Conservation (phyloP, 92 coral and sea anemone genomes). For the Porites evermanni region DNA sequence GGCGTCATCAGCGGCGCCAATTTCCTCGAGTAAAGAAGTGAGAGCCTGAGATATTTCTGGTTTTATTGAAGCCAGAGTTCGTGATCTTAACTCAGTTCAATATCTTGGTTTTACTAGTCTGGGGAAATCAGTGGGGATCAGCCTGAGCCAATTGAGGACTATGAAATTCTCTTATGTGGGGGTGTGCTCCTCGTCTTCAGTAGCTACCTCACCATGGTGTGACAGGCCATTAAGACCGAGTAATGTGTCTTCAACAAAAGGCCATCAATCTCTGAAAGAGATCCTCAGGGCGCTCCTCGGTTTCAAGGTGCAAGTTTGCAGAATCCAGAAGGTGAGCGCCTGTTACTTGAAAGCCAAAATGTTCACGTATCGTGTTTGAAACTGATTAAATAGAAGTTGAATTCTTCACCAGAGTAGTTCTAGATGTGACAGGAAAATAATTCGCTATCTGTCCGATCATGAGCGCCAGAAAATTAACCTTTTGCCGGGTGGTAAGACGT, state of each 20-base stretch:
- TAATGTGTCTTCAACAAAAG: slow-evolving; percentile 68
- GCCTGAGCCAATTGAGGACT: slow-evolving; percentile 53
- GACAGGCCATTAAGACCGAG: slow-evolving; percentile 48
- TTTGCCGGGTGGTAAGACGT: slow-evolving; percentile 63
- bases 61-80: slow-evolving; percentile 60
- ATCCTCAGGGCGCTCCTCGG: slow-evolving; percentile 79
- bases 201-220: slow-evolving; percentile 60
- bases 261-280: neutral
- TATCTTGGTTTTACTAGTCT: slow-evolving; percentile 62
- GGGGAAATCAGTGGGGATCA: slow-evolving; percentile 54
- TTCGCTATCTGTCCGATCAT: slow-evolving; percentile 75
- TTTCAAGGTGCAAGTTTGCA: slow-evolving; percentile 43
- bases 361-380: slow-evolving; percentile 65
- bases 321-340: slow-evolving; percentile 67
- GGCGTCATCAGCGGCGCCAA: slow-evolving; percentile 53
- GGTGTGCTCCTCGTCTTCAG: slow-evolving; percentile 69
- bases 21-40: slow-evolving; percentile 36
- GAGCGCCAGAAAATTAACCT: slow-evolving; percentile 46
- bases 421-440: slow-evolving; percentile 58
- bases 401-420: slow-evolving; percentile 64
- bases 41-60: slow-evolving; percentile 62
- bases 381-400: slow-evolving; percentile 17
- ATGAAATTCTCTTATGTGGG: slow-evolving; percentile 62
- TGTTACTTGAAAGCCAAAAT: slow-evolving; percentile 75
- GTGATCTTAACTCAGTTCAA: slow-evolving; percentile 66